Evolutionary conservation across 2,113 vertebrate species (phyloP).

Genomic region (Grammomys dolichurus): DNA sequence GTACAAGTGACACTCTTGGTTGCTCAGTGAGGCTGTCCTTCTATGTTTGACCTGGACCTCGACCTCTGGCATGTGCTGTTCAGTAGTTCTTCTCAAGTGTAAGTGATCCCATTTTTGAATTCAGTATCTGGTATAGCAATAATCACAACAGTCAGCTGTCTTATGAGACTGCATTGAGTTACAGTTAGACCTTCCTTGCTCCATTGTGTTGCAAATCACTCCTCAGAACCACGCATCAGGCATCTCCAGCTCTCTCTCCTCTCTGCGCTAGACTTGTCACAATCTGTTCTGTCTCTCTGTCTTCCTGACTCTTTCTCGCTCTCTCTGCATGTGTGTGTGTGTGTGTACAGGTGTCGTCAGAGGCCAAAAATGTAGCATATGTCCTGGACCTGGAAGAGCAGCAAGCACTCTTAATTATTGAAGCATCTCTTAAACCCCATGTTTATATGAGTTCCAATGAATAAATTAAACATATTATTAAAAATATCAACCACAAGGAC

Average conservation of each 20-base stretch:
- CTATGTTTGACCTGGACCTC: no score
- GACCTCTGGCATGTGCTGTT: no score
- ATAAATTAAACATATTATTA: background rate
- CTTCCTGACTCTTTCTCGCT: background rate
- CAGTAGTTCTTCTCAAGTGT: no score
- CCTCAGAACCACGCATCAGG: background rate
- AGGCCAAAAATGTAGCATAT: background rate
- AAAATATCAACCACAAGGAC: background rate
- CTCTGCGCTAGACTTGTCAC: background rate
- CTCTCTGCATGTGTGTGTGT: background rate
- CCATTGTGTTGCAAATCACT: conserved; percentile 68
- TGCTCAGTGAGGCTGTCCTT: no score
- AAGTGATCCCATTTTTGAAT: no score
- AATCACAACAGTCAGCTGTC: no score
- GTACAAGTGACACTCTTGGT: no score
- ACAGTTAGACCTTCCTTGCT: conserved; percentile 58
- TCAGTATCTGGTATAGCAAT: no score
- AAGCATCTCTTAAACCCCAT: background rate
- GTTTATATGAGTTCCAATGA: background rate
- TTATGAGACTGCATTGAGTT: no score
- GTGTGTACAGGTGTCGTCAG: background rate
- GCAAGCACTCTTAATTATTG: background rate
- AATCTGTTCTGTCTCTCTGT: no score
- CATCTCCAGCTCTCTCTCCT: background rate
- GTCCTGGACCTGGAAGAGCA: background rate